Evolutionary conservation across 2,888 invertebrate species (phyloP).

Genomic region (Spilosoma lubricipeda): DNA sequence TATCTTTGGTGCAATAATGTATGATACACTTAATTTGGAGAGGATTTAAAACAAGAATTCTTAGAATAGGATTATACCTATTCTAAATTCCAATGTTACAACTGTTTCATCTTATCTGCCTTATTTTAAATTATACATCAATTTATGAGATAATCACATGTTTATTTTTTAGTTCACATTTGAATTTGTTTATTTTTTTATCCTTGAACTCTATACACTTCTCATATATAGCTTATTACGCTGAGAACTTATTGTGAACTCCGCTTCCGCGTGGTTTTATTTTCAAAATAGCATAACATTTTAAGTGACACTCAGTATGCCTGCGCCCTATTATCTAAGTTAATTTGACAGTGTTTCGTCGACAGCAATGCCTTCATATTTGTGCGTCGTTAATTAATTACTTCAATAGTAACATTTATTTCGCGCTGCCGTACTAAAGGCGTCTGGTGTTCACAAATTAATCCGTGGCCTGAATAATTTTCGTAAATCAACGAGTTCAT

Average conservation of each 20-base stretch:
- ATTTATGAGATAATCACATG: too few species aligned
- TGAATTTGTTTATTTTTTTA: too few species aligned
- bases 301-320: slow-evolving; percentile 19
- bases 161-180: too few species aligned
- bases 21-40: too few species aligned
- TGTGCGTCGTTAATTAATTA: slow-evolving; percentile 67
- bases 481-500: slow-evolving; percentile 26
- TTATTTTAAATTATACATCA: too few species aligned
- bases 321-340: slow-evolving; percentile 36
- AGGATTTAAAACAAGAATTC: too few species aligned
- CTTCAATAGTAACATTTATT: slow-evolving; percentile 59
- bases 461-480: slow-evolving; percentile 37
- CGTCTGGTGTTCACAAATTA: slow-evolving; percentile 34
- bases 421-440: slow-evolving; percentile 25
- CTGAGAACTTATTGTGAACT: background rate
- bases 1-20: too few species aligned
- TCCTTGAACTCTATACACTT: too few species aligned
- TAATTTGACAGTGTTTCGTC: slow-evolving; percentile 61
- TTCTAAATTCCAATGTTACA: too few species aligned
- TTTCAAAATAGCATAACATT: background rate
- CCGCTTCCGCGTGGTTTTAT: background rate
- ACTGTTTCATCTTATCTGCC: too few species aligned
- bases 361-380: slow-evolving; percentile 48
- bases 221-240: too few species aligned
- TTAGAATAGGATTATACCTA: too few species aligned